phyloP scores from a whole-genome alignment of 1,140 invertebrate species.

The Apis cerana region DNA sequence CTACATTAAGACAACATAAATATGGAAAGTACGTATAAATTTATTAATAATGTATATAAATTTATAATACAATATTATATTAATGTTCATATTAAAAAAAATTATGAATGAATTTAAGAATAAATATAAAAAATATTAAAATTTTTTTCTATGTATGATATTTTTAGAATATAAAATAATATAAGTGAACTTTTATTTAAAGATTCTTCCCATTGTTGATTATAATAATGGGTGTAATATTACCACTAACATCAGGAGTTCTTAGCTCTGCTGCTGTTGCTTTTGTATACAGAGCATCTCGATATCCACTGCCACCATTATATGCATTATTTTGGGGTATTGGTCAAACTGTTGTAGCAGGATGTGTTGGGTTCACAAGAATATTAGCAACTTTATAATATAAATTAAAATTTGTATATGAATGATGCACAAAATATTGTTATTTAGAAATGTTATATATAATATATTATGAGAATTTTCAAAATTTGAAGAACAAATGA shows the following conservation, averaged over 20 bases:
- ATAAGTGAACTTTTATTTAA: constrained; percentile 48
- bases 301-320: constrained; percentile 92
- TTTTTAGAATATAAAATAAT: constrained; percentile 16
- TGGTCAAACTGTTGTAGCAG: constrained; percentile 94
- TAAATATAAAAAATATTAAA: background rate
- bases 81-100: background rate
- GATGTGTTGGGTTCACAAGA: constrained; percentile 94
- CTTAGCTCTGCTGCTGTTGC: constrained; percentile 96
- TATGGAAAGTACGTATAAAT: constrained; percentile 87
- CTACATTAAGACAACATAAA: constrained; percentile 94
- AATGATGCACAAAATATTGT: background rate
- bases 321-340: constrained; percentile 96
- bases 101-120: background rate
- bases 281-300: constrained; percentile 94
- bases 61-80: background rate
- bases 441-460: constrained; percentile 8
- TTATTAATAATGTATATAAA: constrained; percentile 1
- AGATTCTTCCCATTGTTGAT: constrained; percentile 94
- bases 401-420: background rate
- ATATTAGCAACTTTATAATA: constrained; percentile 94
- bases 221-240: constrained; percentile 92
- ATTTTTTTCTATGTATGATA: background rate
- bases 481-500: background rate
- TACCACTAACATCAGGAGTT: constrained; percentile 92
- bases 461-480: constrained; percentile 7